Evolutionary conservation across 2,888 invertebrate genomes (phyloP).

Genomic region (Aelia acuminata): DNA sequence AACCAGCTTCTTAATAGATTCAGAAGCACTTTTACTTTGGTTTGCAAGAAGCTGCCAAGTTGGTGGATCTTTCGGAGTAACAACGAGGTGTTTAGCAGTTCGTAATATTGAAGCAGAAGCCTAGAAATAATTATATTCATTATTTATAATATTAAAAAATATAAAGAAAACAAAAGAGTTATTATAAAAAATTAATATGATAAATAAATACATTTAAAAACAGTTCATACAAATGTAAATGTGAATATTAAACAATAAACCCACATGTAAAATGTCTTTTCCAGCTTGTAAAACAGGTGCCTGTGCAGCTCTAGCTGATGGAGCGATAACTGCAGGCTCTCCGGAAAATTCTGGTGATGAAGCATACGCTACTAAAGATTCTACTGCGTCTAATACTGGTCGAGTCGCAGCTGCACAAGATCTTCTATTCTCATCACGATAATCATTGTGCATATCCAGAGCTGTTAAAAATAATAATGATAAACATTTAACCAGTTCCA

Average conservation of each 20-base stretch:
- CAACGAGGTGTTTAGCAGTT: constrained; percentile 89
- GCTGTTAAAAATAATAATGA: constrained; percentile 67
- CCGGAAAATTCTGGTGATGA: constrained; percentile 94
- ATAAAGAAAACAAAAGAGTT: not conserved
- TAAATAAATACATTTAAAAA: not conserved
- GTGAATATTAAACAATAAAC: not conserved
- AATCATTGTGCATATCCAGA: constrained; percentile 73
- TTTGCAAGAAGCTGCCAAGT: constrained; percentile 95
- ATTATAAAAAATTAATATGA: not conserved
- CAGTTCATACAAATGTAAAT: not conserved
- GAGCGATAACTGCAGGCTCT: constrained; percentile 91
- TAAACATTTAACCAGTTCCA: constrained; percentile 65
- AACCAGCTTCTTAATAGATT: constrained; percentile 94
- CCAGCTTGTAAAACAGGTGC: constrained; percentile 91
- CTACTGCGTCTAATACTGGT: constrained; percentile 91
- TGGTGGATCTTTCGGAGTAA: constrained; percentile 90
- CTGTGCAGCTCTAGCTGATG: constrained; percentile 85
- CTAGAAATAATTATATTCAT: not conserved
- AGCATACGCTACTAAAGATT: constrained; percentile 92
- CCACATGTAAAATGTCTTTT: constrained; percentile 77
- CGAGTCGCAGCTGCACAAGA: constrained; percentile 84
- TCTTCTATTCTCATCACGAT: constrained; percentile 81
- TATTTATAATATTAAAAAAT: not conserved
- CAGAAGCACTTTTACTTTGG: constrained; percentile 95
- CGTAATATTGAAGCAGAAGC: constrained; percentile 92